Conservation (phyloP, 2,797 vertebrate species). For the Gymnocypris eckloni region DNA sequence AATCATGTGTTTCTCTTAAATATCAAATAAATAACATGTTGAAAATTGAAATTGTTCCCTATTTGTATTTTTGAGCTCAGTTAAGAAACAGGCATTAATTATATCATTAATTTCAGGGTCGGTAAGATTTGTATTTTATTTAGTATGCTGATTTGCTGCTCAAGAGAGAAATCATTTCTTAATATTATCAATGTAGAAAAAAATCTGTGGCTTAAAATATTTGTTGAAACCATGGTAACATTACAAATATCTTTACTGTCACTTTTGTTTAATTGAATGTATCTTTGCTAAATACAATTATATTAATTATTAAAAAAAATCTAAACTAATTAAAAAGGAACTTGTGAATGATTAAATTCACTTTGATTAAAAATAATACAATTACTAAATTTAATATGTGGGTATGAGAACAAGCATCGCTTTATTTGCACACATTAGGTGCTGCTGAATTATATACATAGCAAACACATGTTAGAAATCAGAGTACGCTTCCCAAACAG, state of each 20-base stretch:
- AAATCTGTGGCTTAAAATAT: background rate
- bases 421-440: background rate
- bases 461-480: conserved; percentile 10
- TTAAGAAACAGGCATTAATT: background rate
- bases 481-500: conserved; percentile 1
- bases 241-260: background rate
- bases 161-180: background rate
- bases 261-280: background rate
- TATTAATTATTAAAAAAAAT: background rate
- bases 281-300: background rate
- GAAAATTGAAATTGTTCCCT: background rate
- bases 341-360: background rate
- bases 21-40: conserved; percentile 40
- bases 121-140: background rate
- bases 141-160: background rate
- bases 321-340: background rate
- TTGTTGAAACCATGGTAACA: background rate
- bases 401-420: background rate
- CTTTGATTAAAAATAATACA: background rate
- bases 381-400: background rate
- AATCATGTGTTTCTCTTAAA: background rate
- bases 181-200: background rate
- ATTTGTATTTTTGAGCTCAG: background rate
- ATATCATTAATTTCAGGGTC: background rate
- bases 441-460: background rate